Evolutionary conservation across 2,888 invertebrate genomes (phyloP), one percentile per base, ranked within the genome.

Genomic region (Trissolcus japonicus): DNA sequence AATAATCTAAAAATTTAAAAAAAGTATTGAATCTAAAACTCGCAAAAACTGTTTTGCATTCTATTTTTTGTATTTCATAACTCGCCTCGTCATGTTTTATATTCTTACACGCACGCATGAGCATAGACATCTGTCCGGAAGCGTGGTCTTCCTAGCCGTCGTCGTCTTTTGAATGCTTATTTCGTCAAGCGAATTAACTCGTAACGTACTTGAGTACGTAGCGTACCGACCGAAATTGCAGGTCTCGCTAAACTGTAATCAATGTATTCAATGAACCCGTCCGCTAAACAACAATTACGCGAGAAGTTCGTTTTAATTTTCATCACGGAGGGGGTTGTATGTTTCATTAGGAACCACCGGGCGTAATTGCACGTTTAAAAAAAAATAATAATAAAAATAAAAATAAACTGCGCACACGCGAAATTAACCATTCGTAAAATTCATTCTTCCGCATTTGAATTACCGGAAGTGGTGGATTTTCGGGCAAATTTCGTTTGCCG

Each of bases 81-180:
- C 67, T 62, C 19, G 65, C 61, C 55, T 35, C 40, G 61, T 50
- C 67, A 62, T 74, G 68, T 75, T 68, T 67, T 61, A 74, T 74
- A 60, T 54, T 74, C 57, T 75, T 72, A 76, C 71, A 80, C 71
- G 76, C 76, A 75, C 75, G 76, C 65, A 62, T 69, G 76, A 73
- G 74, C 76, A 79, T 76, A 54, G 82, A 84, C 86, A 85, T 84
- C 85, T 86, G 86, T 82, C 85, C 86, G 86, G 86, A 86, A 86
- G 82, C 81, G 79, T 75, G 65, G 69, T 41, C 68, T 72, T 57
- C 62, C 73, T 73, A 43, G 17, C n/a, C 46, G 60, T 51, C 61
- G 48, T 62, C 60, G 61, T 66, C 65, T 60, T 71, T 76, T 66
- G 63, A 60, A 65, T 65, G 19, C 67, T 65, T 43, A 54, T 60